Evolutionary conservation across 1,140 invertebrate species (phyloP).

Genomic region (Drosophila sp.): DNA sequence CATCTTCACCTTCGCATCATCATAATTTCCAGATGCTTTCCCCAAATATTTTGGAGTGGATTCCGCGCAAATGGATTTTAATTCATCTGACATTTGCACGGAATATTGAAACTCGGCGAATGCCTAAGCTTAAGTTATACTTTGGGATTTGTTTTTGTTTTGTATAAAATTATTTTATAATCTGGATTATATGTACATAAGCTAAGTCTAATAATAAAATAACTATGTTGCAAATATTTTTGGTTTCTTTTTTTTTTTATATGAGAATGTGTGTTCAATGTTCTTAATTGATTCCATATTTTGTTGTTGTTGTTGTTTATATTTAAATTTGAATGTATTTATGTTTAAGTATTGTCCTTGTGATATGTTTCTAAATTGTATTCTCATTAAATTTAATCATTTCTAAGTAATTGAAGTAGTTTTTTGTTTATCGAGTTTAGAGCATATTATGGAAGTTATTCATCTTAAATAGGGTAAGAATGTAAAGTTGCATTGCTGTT

Average conservation of each 20-base stretch:
- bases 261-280: constrained; percentile 60
- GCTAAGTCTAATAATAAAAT: constrained; percentile 78
- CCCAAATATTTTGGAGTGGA: constrained; percentile 18
- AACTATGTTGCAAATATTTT: constrained; percentile 72
- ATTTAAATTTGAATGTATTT: constrained; percentile 73
- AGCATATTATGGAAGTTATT: constrained; percentile 82
- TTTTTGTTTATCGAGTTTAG: constrained; percentile 79
- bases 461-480: constrained; percentile 77
- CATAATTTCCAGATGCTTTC: constrained; percentile 18
- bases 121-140: constrained; percentile 55
- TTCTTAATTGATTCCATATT: constrained; percentile 38
- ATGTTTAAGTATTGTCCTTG: constrained; percentile 84
- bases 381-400: constrained; percentile 80
- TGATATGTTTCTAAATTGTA: constrained; percentile 84
- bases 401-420: constrained; percentile 83
- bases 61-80: constrained; percentile 30
- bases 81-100: constrained; percentile 23
- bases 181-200: constrained; percentile 69
- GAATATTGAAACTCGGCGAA: constrained; percentile 52
- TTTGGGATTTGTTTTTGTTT: constrained; percentile 40
- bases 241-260: constrained; percentile 59
- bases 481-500: constrained; percentile 73
- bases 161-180: constrained; percentile 76
- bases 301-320: constrained; percentile 40
- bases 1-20: constrained; percentile 9